These are phyloP conservation scores for Athene cunicularia DNA, from an alignment of 2,113 vertebrate species.

Conservation along the genomic window DNA sequence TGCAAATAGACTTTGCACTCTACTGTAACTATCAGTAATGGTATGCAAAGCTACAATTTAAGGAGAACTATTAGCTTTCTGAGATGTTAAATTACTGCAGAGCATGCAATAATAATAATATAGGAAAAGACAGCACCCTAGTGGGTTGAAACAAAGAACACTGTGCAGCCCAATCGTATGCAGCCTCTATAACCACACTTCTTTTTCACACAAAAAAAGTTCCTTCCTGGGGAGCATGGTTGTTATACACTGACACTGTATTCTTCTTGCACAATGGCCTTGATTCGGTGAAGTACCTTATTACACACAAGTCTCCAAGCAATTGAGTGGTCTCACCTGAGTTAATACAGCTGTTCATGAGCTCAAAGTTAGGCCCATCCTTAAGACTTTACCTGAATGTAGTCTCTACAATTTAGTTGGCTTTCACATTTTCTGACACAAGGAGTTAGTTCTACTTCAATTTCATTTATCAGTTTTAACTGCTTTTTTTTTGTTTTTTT, in stretches of 20 bases:
- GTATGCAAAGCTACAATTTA: conserved; percentile 62
- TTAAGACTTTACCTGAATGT: background rate
- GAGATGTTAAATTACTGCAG: conserved; percentile 53
- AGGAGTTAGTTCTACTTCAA: background rate
- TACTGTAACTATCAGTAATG: conserved; percentile 31
- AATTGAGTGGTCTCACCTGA: background rate
- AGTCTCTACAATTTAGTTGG: background rate
- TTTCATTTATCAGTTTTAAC: background rate
- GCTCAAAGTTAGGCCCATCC: background rate
- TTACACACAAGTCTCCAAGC: background rate
- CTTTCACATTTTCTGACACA: background rate
- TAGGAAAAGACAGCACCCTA: conserved; percentile 32
- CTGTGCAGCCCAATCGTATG: background rate
- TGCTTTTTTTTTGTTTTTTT: background rate
- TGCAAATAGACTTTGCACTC: conserved; percentile 66
- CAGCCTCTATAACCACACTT: conserved; percentile 15
- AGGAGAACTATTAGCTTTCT: conserved; percentile 55
- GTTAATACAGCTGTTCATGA: background rate
- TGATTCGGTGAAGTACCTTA: conserved; percentile 1
- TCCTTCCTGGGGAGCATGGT: background rate
- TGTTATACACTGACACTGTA: background rate
- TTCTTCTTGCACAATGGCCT: background rate
- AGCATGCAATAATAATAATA: conserved; percentile 49
- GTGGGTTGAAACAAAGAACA: conserved; percentile 58
- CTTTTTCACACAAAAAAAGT: conserved; percentile 23